Base-by-base conservation (phyloP, 2,888 invertebrate genomes). In the Xanthorhoe spadicearia region DNA sequence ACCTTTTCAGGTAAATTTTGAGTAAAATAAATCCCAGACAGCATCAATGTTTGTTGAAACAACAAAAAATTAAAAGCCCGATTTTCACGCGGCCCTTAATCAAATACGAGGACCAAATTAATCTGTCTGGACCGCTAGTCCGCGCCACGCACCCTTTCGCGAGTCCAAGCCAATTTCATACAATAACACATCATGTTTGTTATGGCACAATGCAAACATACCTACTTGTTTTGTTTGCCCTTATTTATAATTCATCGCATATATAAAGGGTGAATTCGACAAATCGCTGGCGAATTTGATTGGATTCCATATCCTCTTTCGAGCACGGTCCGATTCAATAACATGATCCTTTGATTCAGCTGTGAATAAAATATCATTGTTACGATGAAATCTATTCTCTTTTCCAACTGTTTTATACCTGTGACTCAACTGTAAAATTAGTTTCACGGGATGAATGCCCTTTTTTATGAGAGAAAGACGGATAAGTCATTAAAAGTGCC, bases 401-500 rank as follows among this genome's bases (percentile, higher is more conserved):
- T 35, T 43, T 51, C 23, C 13, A 58, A 58, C 32, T 55, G 52
- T 52, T 55, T 68, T 54, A 60, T 51, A 53, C 57, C 49, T 66
- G 52, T 59, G 38, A 63, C 32, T 59, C 52, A 67, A 65, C 67
- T 66, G 61, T 62, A 69, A 69, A 73, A 74, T 78, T 75, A 75
- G 77, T 78, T 78, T 78, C 79, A 79, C 77, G 58, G 59, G 81
- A 82, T 74, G 80, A 82, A 79, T 76, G 75, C 74, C 77, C 77
- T 83, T 83, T 48, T 84, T 81, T 83, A 80, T 80, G 79, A 74
- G 77, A 82, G 83, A 82, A 87, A 87, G 83, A 81, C 82, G 85
- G 87, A 87, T 88, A 90, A 91, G 90, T 91, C 90, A 92, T 92
- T 92, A 92, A 90, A 91, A 90, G 85, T 89, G 85, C 83, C 85